Evolutionary conservation across 2,113 vertebrate genomes (phyloP).

Genomic region (Capricornis sumatraensis): DNA sequence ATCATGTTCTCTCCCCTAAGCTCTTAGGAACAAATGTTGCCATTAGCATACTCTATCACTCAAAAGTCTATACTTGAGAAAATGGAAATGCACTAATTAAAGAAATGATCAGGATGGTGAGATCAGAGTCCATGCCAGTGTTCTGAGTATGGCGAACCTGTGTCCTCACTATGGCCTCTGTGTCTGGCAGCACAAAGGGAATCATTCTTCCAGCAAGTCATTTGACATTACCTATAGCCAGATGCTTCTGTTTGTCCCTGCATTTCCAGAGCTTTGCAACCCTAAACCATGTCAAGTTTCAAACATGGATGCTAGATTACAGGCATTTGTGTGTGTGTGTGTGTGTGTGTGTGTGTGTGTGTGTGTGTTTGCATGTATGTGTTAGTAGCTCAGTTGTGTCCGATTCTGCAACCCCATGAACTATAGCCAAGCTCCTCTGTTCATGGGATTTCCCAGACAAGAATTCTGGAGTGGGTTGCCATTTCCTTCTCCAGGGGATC

Average conservation of each 20-base stretch:
- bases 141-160: not conserved
- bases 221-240: not conserved
- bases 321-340: not conserved
- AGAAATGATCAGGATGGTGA: constrained; percentile 46
- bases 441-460: not conserved
- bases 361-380: not conserved
- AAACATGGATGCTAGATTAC: constrained; percentile 27
- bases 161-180: not conserved
- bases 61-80: constrained; percentile 15
- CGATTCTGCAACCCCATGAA: not conserved
- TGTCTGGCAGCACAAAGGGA: not conserved
- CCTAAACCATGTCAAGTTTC: constrained; percentile 10
- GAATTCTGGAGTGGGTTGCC: not conserved
- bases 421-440: not conserved
- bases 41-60: not conserved
- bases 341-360: not conserved
- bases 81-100: not conserved
- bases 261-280: not conserved
- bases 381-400: not conserved
- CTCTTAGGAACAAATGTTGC: not conserved
- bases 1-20: not conserved
- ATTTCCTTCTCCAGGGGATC: not conserved
- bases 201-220: not conserved
- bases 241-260: not conserved
- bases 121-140: not conserved